Evolutionary conservation across 2,888 invertebrate species (phyloP).

Genomic region (Stramonita haemastoma): DNA sequence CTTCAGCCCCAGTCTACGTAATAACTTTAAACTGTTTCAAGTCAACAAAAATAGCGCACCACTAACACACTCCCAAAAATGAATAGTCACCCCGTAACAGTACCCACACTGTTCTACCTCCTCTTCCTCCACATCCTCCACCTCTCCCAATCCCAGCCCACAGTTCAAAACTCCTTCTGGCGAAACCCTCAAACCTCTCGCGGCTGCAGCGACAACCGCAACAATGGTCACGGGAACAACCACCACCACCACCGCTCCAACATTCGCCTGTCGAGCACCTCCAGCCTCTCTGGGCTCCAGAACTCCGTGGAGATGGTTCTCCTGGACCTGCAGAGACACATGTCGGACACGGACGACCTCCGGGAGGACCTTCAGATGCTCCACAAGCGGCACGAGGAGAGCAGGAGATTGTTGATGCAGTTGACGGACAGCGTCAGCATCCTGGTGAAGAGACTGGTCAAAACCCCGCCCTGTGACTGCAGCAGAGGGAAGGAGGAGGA

Average conservation of each 20-base stretch:
- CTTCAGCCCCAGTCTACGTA: not conserved
- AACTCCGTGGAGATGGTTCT: constrained; percentile 20
- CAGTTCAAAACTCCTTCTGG: constrained; percentile 17
- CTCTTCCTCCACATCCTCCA: not conserved
- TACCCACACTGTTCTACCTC: not conserved
- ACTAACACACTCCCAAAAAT: not conserved
- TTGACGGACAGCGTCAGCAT: constrained; percentile 19
- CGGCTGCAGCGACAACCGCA: not conserved
- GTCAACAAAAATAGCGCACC: not conserved
- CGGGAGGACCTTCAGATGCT: not conserved
- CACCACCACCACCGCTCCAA: not conserved
- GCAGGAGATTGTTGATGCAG: constrained; percentile 1
- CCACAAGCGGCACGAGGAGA: constrained; percentile 1
- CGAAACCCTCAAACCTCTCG: not conserved
- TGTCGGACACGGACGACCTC: not conserved
- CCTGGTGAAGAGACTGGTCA: constrained; percentile 28
- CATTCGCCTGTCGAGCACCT: not conserved
- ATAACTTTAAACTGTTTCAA: not conserved
- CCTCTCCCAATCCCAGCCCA: not conserved
- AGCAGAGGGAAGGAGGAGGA: not conserved
- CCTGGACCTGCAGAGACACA: constrained; percentile 29
- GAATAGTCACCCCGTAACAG: not conserved
- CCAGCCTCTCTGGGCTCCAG: not conserved
- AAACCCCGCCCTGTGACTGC: not conserved
- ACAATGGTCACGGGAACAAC: not conserved